Evolutionary conservation across 2,113 vertebrate species (phyloP).

Genomic region (Nesoenas mayeri): DNA sequence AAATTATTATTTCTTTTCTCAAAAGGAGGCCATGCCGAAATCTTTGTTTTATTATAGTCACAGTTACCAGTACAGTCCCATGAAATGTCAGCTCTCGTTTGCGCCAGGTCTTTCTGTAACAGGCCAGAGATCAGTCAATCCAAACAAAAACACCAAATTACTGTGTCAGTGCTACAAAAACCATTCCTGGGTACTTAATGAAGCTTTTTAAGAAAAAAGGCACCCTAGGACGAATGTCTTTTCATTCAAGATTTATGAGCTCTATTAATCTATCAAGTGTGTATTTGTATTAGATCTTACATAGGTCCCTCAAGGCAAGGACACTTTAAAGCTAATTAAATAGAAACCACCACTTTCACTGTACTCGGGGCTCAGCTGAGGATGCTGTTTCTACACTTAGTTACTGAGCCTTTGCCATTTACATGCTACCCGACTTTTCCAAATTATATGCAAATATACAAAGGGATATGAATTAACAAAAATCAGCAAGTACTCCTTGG

Average conservation of each 20-base stretch:
- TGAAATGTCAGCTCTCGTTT: not conserved
- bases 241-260: conserved; percentile 2
- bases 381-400: not conserved
- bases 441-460: not conserved
- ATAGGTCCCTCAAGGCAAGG: not conserved
- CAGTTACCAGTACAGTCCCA: not conserved
- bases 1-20: not conserved
- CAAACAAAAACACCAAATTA: not conserved
- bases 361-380: not conserved
- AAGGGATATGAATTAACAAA: not conserved
- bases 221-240: not conserved
- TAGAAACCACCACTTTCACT: not conserved
- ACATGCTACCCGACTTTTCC: not conserved
- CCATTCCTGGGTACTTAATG: not conserved
- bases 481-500: not conserved
- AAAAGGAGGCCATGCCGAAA: not conserved
- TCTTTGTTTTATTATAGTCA: not conserved
- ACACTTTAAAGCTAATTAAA: conserved; percentile 5
- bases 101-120: not conserved
- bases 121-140: not conserved
- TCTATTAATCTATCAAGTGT: not conserved
- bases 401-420: not conserved
- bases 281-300: not conserved
- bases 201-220: not conserved
- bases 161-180: not conserved